phyloP scores from a whole-genome alignment of 2,113 vertebrate genomes.

The Mormoops blainvillei region DNA sequence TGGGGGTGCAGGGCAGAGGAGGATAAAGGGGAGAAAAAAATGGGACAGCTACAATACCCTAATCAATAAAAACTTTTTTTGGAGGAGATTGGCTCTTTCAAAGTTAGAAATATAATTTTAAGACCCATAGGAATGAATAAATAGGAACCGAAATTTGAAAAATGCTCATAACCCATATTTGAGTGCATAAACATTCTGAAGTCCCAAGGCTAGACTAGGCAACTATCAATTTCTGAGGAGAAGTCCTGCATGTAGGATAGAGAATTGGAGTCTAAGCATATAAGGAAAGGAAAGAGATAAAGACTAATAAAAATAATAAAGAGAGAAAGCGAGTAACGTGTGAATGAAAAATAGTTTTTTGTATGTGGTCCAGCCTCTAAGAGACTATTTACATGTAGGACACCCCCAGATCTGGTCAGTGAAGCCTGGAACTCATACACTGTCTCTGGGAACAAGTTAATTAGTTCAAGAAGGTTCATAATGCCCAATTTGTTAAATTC shows the following conservation, averaged over 20 bases:
- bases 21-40: no score
- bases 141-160: background rate
- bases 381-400: background rate
- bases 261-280: background rate
- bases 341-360: background rate
- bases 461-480: fast-evolving
- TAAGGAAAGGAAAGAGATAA: background rate
- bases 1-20: no score
- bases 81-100: background rate
- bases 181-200: background rate
- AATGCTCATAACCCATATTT: background rate
- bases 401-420: background rate
- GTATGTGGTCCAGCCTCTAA: background rate
- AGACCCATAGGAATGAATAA: background rate
- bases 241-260: background rate
- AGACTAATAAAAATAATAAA: background rate
- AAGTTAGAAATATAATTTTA: background rate
- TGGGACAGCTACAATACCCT: no score
- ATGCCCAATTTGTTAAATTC: background rate
- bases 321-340: background rate
- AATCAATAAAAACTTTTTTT: no score
- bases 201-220: background rate
- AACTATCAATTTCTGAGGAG: background rate
- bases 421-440: background rate
- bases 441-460: background rate